Conservation (phyloP, 2,888 invertebrate species). For the Arrhopalites spinosus region DNA sequence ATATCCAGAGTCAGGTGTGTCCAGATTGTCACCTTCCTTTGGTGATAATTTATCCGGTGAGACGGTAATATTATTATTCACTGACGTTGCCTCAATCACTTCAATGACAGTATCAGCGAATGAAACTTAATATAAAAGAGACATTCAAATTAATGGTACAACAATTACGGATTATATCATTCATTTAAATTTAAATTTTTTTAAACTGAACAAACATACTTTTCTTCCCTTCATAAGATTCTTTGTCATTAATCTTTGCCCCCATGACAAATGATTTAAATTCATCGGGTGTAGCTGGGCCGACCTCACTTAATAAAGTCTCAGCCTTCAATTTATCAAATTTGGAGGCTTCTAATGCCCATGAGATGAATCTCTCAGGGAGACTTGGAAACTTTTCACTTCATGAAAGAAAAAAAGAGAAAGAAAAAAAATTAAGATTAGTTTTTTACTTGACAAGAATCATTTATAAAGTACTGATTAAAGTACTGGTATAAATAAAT, state of each 20-base stretch:
- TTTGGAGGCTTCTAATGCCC: slow-evolving; percentile 86
- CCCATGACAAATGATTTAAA: slow-evolving; percentile 53
- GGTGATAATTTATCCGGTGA: background rate
- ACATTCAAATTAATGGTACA: too few relatives aligned
- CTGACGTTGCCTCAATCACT: too few relatives aligned
- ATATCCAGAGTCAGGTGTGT: slow-evolving; percentile 54
- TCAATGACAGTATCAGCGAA: slow-evolving; percentile 35
- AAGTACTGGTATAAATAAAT: too few relatives aligned
- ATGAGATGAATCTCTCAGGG: slow-evolving; percentile 77
- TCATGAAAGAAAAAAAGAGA: too few relatives aligned
- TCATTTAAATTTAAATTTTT: too few relatives aligned
- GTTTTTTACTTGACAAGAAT: too few relatives aligned
- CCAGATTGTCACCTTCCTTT: slow-evolving; percentile 31
- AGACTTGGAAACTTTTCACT: slow-evolving; percentile 73
- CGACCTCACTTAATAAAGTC: slow-evolving; percentile 69
- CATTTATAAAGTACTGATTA: too few relatives aligned
- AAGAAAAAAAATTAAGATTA: too few relatives aligned
- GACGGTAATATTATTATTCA: background rate
- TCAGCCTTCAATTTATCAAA: slow-evolving; percentile 81
- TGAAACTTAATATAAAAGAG: slow-evolving; percentile 16
- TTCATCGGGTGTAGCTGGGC: slow-evolving; percentile 53
- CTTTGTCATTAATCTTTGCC: background rate
- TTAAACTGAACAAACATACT: background rate
- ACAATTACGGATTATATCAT: too few relatives aligned
- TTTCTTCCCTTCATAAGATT: background rate